phyloP scores from a whole-genome alignment of 2,113 vertebrate species.

The Nymphicus hollandicus region DNA sequence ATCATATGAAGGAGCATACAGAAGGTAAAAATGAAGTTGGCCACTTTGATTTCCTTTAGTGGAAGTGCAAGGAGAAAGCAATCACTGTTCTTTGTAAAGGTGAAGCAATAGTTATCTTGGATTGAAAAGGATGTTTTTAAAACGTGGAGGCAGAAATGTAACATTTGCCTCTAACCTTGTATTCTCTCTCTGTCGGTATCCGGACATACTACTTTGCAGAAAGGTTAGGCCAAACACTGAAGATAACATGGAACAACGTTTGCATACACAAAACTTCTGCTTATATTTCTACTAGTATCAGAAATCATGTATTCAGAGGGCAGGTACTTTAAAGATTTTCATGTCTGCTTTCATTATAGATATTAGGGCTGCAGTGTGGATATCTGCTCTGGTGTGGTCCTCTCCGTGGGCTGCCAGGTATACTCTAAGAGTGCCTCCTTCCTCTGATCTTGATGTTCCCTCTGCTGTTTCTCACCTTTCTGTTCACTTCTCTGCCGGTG shows the following conservation, averaged over 20 bases:
- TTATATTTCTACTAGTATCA: neutral
- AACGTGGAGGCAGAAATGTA: neutral
- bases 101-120: neutral
- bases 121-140: neutral
- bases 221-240: neutral
- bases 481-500: neutral
- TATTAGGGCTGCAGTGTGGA: neutral
- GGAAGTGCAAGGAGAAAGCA: neutral
- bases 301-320: neutral
- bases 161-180: neutral
- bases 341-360: neutral
- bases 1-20: neutral
- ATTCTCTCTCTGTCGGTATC: neutral
- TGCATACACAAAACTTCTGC: neutral
- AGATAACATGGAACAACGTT: neutral
- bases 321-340: neutral
- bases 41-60: neutral
- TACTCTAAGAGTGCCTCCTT: fast-evolving
- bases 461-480: neutral
- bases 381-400: neutral
- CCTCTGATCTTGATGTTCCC: neutral
- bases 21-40: neutral
- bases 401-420: neutral
- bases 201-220: neutral
- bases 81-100: neutral